These are phyloP conservation scores for Macroglossus sobrinus DNA, from an alignment of 2,113 vertebrate species.

Conservation along the genomic window DNA sequence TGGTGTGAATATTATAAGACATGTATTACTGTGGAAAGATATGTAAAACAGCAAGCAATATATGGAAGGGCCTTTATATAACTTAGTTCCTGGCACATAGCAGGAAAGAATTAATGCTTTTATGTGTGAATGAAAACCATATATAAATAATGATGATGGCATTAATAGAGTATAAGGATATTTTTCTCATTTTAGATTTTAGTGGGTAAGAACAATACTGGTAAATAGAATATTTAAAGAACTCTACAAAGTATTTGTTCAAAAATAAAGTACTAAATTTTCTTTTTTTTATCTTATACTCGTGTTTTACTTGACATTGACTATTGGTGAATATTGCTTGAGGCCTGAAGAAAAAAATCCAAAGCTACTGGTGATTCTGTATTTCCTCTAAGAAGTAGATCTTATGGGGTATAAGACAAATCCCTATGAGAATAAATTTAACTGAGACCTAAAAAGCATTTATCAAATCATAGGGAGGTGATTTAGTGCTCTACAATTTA, in stretches of 20 bases:
- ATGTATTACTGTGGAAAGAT: background rate
- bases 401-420: background rate
- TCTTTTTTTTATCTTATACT: background rate
- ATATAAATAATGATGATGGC: background rate
- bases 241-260: background rate
- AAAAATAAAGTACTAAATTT: background rate
- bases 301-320: slow-evolving; percentile 23
- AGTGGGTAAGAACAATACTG: background rate
- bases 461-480: background rate
- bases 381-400: background rate
- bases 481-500: background rate
- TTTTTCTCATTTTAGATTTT: background rate
- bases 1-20: background rate
- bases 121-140: background rate
- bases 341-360: background rate
- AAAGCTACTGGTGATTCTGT: background rate
- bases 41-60: background rate
- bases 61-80: background rate
- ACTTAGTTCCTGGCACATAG: background rate
- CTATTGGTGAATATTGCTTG: background rate
- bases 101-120: background rate
- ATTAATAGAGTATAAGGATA: background rate
- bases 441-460: background rate
- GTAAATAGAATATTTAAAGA: background rate
- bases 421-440: background rate